These are phyloP conservation scores for Erynnis tages DNA, from an alignment of 2,888 invertebrate genomes.

Conservation along the genomic window DNA sequence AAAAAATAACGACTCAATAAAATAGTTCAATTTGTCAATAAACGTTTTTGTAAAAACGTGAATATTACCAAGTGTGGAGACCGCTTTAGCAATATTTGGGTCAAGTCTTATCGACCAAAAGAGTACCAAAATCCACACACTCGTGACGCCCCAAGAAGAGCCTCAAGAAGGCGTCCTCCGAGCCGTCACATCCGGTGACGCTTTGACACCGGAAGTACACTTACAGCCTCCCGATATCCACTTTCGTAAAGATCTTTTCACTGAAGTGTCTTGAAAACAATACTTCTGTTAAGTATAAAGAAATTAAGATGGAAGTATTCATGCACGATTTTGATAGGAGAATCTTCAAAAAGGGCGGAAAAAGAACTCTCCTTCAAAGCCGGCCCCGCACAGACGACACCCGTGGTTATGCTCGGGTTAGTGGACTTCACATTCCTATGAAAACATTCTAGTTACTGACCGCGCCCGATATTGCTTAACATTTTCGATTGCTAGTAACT, in stretches of 20 bases:
- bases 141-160: constrained; percentile 19
- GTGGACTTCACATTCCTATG: too few relatives aligned
- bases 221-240: constrained; percentile 37
- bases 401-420: too few relatives aligned
- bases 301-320: too few relatives aligned
- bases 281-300: neutral
- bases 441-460: too few relatives aligned
- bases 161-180: constrained; percentile 38
- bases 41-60: neutral
- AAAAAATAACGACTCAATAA: too few relatives aligned
- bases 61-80: neutral
- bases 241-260: constrained; percentile 24
- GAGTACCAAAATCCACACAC: constrained; percentile 27
- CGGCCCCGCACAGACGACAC: too few relatives aligned
- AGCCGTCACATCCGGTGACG: constrained; percentile 47
- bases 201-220: constrained; percentile 44
- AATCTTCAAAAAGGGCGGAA: too few relatives aligned
- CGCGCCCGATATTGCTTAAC: too few relatives aligned
- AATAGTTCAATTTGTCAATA: neutral
- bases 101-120: constrained; percentile 33
- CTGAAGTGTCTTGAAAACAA: constrained; percentile 9
- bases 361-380: too few relatives aligned
- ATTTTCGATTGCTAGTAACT: too few relatives aligned
- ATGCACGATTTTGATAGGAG: too few relatives aligned
- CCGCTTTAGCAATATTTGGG: constrained; percentile 32